Percentiles rank a stretch among this genome's conserved stretches.
phyloP scores from a whole-genome alignment of 2,888 invertebrate genomes.

The Ametastegia equiseti region DNA sequence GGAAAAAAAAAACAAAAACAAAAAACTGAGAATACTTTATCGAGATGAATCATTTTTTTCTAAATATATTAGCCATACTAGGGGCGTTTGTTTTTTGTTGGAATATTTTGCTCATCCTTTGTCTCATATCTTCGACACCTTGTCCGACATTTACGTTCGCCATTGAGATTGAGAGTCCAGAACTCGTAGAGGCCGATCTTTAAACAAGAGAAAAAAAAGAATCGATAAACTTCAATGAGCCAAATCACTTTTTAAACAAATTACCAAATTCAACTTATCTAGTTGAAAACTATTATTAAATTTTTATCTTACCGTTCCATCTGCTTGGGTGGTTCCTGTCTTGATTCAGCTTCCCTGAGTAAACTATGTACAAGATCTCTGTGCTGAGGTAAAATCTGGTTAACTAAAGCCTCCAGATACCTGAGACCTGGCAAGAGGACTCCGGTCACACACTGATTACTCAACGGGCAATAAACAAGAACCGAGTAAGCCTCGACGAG shows the following conservation, averaged over 20 bases:
- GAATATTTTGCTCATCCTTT: slow-evolving; percentile 81
- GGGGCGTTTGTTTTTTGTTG: slow-evolving; percentile 73
- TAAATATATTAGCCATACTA: slow-evolving; percentile 70
- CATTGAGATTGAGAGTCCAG: slow-evolving; percentile 71
- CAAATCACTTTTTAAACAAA: not conserved
- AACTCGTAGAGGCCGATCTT: slow-evolving; percentile 68
- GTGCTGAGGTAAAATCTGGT: slow-evolving; percentile 76
- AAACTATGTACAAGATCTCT: slow-evolving; percentile 77
- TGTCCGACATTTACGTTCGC: slow-evolving; percentile 76
- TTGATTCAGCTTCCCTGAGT: slow-evolving; percentile 78
- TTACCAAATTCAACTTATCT: not conserved
- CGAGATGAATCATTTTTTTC: slow-evolving; percentile 71
- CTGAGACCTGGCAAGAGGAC: slow-evolving; percentile 78
- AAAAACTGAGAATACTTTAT: not conserved
- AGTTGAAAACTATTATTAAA: not conserved
- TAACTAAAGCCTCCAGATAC: slow-evolving; percentile 77
- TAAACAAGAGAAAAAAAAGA: not conserved
- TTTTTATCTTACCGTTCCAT: slow-evolving; percentile 69
- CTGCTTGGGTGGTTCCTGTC: slow-evolving; percentile 70
- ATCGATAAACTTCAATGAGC: not conserved
- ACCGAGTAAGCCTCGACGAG: slow-evolving; percentile 83
- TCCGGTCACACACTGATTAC: slow-evolving; percentile 76
- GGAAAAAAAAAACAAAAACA: not conserved
- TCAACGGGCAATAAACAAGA: slow-evolving; percentile 78
- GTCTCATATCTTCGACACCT: slow-evolving; percentile 80